These are phyloP conservation scores for Dicroscelio sp. DNA, from an alignment of 2,888 invertebrate genomes.

Conservation along the genomic window DNA sequence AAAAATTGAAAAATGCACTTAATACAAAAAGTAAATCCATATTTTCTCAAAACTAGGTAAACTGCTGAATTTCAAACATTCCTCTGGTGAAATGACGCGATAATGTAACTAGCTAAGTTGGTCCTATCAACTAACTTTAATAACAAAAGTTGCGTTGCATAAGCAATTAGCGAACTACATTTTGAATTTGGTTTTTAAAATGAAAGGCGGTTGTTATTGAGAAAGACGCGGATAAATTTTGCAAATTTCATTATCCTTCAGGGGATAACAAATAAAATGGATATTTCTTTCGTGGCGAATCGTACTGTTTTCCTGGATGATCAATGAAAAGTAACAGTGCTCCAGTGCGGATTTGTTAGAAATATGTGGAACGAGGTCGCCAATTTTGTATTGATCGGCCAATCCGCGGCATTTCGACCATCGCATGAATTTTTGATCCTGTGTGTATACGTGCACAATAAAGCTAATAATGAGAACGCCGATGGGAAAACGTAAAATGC, in stretches of 20 bases:
- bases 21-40: no score
- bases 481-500: background rate
- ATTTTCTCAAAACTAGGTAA: no score
- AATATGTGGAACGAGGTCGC: conserved; percentile 13
- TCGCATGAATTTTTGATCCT: conserved; percentile 14
- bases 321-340: no score
- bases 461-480: background rate
- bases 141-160: background rate
- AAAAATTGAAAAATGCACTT: no score
- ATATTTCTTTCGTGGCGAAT: background rate
- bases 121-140: background rate
- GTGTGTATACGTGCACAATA: background rate
- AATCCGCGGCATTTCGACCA: background rate
- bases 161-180: background rate
- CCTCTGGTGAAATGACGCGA: no score
- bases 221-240: no score
- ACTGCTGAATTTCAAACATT: no score
- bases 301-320: no score
- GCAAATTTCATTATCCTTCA: no score
- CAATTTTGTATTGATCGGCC: conserved; percentile 28
- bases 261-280: no score
- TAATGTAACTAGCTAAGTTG: background rate
- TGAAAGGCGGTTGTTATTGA: no score
- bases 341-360: background rate
- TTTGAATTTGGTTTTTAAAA: background rate